Evolutionary conservation across 2,113 vertebrate species (phyloP).

Genomic region (Scolopax mira): DNA sequence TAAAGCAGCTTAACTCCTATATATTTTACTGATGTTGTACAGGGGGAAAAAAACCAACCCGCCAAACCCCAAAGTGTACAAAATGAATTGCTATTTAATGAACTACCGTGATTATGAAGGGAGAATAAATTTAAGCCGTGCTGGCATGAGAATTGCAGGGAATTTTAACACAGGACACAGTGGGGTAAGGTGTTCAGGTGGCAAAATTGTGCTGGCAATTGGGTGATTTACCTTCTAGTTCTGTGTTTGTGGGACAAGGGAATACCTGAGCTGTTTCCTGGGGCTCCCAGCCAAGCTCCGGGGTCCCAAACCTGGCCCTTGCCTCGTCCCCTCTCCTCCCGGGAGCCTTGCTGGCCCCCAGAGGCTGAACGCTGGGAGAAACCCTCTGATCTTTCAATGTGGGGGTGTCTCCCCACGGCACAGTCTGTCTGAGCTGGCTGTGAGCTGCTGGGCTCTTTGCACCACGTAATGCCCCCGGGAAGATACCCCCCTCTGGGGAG

Average conservation of each 20-base stretch:
- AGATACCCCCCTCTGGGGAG: not conserved
- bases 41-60: not conserved
- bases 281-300: not conserved
- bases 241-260: not conserved
- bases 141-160: not conserved
- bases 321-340: not conserved
- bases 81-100: not conserved
- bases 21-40: slow-evolving; percentile 2
- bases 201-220: not conserved
- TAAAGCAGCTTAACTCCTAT: slow-evolving; percentile 24
- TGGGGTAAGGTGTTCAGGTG: not conserved
- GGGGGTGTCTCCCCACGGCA: accelerated
- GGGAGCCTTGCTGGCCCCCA: not conserved
- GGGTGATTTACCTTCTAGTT: not conserved
- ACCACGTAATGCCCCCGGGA: accelerated
- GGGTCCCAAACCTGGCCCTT: not conserved
- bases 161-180: not conserved
- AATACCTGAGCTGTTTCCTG: not conserved
- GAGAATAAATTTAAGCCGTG: not conserved
- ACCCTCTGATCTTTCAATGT: not conserved
- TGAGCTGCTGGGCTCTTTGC: not conserved
- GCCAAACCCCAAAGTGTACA: not conserved
- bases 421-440: not conserved
- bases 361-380: not conserved
- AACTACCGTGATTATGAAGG: not conserved